A percentile compares a stretch with the other conserved stretches of the same genome.
phyloP scores from a whole-genome alignment of 2,888 invertebrate species.

The Tenthredo scrophulariae region DNA sequence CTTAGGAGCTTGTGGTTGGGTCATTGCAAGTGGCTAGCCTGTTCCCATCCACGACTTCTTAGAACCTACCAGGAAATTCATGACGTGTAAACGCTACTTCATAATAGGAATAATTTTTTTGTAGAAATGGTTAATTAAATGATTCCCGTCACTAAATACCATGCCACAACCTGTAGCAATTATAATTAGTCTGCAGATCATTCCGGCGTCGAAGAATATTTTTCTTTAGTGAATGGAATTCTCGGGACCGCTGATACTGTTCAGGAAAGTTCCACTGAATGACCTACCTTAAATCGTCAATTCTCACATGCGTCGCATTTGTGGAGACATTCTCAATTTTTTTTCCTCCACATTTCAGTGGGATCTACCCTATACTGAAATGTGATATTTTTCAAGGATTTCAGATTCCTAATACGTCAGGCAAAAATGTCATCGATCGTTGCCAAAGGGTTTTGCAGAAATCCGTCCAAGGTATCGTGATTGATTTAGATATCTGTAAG shows the following conservation, averaged over 20 bases:
- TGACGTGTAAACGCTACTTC: background rate
- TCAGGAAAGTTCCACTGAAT: too few relatives aligned
- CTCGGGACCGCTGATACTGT: too few relatives aligned
- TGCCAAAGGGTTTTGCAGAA: background rate
- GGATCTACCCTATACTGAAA: too few relatives aligned
- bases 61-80: background rate
- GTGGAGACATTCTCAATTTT: background rate
- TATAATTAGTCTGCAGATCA: too few relatives aligned
- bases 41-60: background rate
- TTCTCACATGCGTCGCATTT: background rate
- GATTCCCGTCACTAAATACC: background rate
- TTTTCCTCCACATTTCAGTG: background rate
- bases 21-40: background rate
- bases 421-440: too few relatives aligned
- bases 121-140: background rate
- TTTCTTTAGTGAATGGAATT: too few relatives aligned
- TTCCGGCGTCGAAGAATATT: too few relatives aligned
- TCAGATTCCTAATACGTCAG: too few relatives aligned
- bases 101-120: background rate
- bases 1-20: background rate
- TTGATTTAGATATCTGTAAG: conserved; percentile 3
- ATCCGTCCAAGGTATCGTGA: background rate
- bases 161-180: too few relatives aligned
- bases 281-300: too few relatives aligned
- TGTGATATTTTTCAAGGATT: too few relatives aligned